These are phyloP conservation scores for Ataeniobius toweri DNA, from an alignment of 2,797 vertebrate species.

Conservation along the genomic window DNA sequence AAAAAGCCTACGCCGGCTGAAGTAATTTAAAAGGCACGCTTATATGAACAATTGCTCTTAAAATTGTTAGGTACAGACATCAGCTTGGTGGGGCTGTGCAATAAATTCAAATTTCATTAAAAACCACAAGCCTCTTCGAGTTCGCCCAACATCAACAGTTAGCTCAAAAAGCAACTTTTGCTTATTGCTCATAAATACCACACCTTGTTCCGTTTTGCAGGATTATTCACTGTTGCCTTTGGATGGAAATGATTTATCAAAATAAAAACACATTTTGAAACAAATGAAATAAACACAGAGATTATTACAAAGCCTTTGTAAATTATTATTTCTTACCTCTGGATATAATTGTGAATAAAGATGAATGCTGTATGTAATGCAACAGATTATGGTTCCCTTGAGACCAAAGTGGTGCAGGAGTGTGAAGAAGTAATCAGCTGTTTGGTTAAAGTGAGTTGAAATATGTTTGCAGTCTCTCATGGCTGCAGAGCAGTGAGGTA, in stretches of 20 bases:
- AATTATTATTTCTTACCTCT: constrained; percentile 49
- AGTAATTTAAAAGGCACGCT: constrained; percentile 27
- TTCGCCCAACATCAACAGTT: constrained; percentile 63
- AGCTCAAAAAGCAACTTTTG: constrained; percentile 48
- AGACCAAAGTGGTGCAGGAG: constrained; percentile 70
- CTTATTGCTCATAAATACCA: constrained; percentile 57
- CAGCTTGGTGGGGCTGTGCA: constrained; percentile 7
- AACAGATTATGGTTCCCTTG: constrained; percentile 64
- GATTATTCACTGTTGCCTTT: constrained; percentile 64
- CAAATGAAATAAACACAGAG: constrained; percentile 62
- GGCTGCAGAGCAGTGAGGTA: constrained; percentile 45
- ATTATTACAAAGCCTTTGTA: constrained; percentile 54
- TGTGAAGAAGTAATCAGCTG: constrained; percentile 71
- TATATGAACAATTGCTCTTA: constrained; percentile 20
- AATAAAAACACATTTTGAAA: constrained; percentile 47
- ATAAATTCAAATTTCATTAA: constrained; percentile 20
- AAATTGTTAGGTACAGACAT: constrained; percentile 26
- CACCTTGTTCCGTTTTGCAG: constrained; percentile 66
- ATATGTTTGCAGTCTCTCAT: constrained; percentile 66
- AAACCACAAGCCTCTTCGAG: constrained; percentile 32
- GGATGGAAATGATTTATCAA: constrained; percentile 48
- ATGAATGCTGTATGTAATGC: constrained; percentile 52
- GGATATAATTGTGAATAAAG: constrained; percentile 56
- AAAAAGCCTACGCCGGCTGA: constrained; percentile 21
- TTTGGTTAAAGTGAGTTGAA: constrained; percentile 69